Evolutionary conservation across 2,113 vertebrate genomes (phyloP).

Genomic region (Elephas maximus): DNA sequence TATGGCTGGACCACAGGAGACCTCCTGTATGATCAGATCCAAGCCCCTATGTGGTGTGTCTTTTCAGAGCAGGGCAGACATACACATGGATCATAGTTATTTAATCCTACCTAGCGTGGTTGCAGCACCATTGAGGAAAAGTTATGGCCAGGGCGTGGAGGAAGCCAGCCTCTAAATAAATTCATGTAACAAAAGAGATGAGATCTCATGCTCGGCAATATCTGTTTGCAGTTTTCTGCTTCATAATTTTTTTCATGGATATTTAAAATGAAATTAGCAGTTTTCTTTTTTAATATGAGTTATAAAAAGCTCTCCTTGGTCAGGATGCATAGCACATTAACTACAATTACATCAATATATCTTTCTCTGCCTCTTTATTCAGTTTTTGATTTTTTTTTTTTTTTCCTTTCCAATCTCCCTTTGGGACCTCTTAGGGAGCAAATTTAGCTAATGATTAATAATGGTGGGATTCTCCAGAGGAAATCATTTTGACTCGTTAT

Average conservation of each 20-base stretch:
- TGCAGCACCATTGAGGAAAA: neutral
- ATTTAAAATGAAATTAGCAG: constrained; percentile 78
- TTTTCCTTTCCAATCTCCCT: constrained; percentile 40
- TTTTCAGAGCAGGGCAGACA: constrained; percentile 56
- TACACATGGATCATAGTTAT: constrained; percentile 42
- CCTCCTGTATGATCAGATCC: constrained; percentile 58
- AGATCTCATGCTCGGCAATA: neutral
- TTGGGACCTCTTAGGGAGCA: constrained; percentile 56
- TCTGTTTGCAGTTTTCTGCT: constrained; percentile 60
- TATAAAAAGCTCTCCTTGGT: constrained; percentile 50
- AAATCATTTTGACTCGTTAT: constrained; percentile 76
- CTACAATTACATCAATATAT: constrained; percentile 53
- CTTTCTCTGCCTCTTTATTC: constrained; percentile 26
- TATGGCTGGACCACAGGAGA: constrained; percentile 55
- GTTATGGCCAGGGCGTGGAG: neutral
- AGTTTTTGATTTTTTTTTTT: constrained; percentile 57
- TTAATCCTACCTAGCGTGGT: constrained; percentile 35
- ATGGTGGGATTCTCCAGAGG: constrained; percentile 71
- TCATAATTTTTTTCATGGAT: constrained; percentile 60
- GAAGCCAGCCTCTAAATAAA: neutral
- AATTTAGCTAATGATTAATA: constrained; percentile 81
- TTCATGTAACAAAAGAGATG: constrained; percentile 44
- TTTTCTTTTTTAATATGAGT: constrained; percentile 65
- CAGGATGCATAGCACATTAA: constrained; percentile 21
- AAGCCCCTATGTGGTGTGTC: neutral